A percentile compares a stretch with the other conserved stretches of the same genome.
These are phyloP conservation scores for Vireo griseus DNA, from an alignment of 2,797 vertebrate species.

Conservation along the genomic window DNA sequence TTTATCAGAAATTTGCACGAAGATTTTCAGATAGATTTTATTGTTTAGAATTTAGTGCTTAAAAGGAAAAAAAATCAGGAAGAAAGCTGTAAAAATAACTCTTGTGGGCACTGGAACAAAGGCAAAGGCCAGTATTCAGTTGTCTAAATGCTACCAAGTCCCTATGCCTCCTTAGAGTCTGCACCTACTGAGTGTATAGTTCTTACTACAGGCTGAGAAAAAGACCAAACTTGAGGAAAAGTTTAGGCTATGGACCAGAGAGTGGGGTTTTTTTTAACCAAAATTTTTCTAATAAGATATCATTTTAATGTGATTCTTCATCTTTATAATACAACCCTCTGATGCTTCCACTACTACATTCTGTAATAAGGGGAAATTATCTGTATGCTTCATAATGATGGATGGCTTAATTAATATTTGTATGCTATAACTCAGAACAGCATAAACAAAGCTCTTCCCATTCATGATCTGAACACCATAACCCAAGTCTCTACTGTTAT, in stretches of 20 bases:
- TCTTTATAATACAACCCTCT: not conserved
- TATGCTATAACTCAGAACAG: not conserved
- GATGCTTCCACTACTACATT: not conserved
- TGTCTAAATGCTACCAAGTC: not conserved
- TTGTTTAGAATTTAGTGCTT: not conserved
- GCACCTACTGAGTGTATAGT: not conserved
- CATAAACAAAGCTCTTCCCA: not conserved
- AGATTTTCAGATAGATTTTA: not conserved
- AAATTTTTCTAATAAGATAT: not conserved
- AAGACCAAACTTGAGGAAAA: not conserved
- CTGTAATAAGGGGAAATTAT: not conserved
- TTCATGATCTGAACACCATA: not conserved
- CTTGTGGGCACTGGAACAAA: not conserved
- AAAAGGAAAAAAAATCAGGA: not conserved
- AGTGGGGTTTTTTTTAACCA: fast-evolving
- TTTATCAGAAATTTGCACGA: not conserved
- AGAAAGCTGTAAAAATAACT: not conserved
- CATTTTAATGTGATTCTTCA: not conserved
- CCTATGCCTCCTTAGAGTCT: not conserved
- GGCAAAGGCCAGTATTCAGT: not conserved
- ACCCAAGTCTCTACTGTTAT: not conserved
- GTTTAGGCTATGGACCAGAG: not conserved
- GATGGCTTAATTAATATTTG: not conserved
- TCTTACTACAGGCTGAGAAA: not conserved
- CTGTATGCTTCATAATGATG: not conserved